Evolutionary conservation across 1,140 invertebrate species (phyloP), one percentile per base, ranked within the genome.

Genomic region (Rhagoletis zephyria): DNA sequence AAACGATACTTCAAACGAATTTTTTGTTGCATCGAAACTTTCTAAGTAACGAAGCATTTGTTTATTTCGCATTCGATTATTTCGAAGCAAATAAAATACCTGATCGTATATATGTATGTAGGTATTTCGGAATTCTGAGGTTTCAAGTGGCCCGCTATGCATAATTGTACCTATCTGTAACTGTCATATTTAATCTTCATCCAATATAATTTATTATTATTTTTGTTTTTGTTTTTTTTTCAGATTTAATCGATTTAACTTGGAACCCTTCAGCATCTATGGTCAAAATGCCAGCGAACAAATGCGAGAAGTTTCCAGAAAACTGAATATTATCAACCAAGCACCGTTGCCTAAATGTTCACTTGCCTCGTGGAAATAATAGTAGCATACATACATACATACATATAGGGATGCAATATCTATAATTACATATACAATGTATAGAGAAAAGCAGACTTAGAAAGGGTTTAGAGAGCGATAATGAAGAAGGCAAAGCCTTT

Each of bases 241-340:
- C 87, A 91, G 90, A 88, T 87, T 92, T 30, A 90, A 87, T 85
- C 89, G 88, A 63, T 91, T 90, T 67, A 90, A 90, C 89, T 89
- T 93, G 89, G 88, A 90, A 89, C 93, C 94, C 30, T 93, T 96
- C 61, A 94, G 96, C 88, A 89, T 89, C 30, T 96, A 95, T 91
- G 95, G 95, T 42, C 90, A 95, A 19, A 90, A 94, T 81, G 93
- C 93, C 7, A 93, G 89, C 59, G 92, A 92, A 90, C 91, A 93
- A 89, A 89, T 95, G n/a, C 88, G 91, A 87, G 89, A 93, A 61
- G 92, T 94, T 87, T 89, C 94, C 0, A 90, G 88, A 6, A 56
- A 59, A 19, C 61, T 88, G 85, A 88, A 88, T 67, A 89, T 92
- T 7, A 16, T 92, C 0, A 90, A 91, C 16, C 91, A 89, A 65